Percentiles rank a stretch among this genome's conserved stretches.
phyloP scores from a whole-genome alignment of 1,140 invertebrate species.

The Vanessa tameamea region DNA sequence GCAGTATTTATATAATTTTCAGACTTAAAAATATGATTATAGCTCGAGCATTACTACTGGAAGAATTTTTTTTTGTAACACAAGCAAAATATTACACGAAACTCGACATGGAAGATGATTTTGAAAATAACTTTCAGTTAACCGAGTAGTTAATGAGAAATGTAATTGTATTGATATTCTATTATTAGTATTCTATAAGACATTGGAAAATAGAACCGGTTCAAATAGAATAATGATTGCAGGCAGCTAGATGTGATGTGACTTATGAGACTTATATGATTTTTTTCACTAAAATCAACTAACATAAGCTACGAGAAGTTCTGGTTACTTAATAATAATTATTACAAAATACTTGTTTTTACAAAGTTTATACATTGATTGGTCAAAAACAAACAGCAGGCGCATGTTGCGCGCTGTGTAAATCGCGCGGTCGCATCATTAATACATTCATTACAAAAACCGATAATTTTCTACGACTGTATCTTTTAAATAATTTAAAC shows the following conservation, averaged over 20 bases:
- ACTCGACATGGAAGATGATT: background rate
- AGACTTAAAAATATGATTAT: slow-evolving; percentile 5
- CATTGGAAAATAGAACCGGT: background rate
- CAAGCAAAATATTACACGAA: background rate
- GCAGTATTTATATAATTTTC: slow-evolving; percentile 2
- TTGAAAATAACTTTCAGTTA: background rate
- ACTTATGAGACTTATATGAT: slow-evolving; percentile 50
- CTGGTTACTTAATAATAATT: slow-evolving; percentile 49
- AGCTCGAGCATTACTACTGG: background rate
- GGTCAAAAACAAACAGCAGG: slow-evolving; percentile 52
- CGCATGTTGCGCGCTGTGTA: slow-evolving; percentile 19
- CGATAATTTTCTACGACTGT: slow-evolving; percentile 52
- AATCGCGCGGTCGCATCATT: slow-evolving; percentile 7
- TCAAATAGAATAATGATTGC: background rate
- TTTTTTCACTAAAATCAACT: slow-evolving; percentile 48
- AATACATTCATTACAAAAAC: slow-evolving; percentile 37
- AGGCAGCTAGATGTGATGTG: slow-evolving; percentile 27
- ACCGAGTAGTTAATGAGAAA: background rate
- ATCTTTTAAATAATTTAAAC: slow-evolving; percentile 64
- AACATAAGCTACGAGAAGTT: slow-evolving; percentile 53
- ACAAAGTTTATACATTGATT: slow-evolving; percentile 62
- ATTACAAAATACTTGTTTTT: slow-evolving; percentile 63
- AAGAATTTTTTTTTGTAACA: background rate
- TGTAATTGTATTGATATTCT: background rate
- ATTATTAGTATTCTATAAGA: background rate